Evolutionary conservation across 2,888 invertebrate genomes (phyloP).

Genomic region (Caenorhabditis sinica): DNA sequence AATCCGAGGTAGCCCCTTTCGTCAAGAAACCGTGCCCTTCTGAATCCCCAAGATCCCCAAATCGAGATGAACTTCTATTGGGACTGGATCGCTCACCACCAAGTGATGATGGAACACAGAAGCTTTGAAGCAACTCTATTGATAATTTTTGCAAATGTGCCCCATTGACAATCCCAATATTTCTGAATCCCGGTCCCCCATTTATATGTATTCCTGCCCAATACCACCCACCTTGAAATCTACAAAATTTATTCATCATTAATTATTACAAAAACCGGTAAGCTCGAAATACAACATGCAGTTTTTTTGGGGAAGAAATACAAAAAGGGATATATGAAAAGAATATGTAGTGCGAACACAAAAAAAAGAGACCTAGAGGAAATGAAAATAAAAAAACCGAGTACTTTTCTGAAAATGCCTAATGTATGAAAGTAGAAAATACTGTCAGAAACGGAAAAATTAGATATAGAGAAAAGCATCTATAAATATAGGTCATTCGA

Average conservation of each 20-base stretch:
- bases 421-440: not conserved
- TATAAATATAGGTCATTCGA: conserved; percentile 1
- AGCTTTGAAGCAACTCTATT: no score
- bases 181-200: not conserved
- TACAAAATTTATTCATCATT: conserved; percentile 6
- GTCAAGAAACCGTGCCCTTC: conserved; percentile 20
- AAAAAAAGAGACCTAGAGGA: conserved; percentile 10
- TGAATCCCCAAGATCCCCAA: conserved; percentile 19
- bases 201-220: no score
- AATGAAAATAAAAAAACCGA: not conserved
- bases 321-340: conserved; percentile 47
- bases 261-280: conserved; percentile 34
- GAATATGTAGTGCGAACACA: conserved; percentile 25
- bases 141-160: not conserved
- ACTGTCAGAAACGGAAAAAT: no score
- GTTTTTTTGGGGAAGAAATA: conserved; percentile 3
- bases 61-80: conserved; percentile 34
- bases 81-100: conserved; percentile 34
- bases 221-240: not conserved
- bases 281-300: conserved; percentile 53
- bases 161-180: not conserved
- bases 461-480: not conserved
- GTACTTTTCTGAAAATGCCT: conserved; percentile 8
- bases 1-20: conserved; percentile 16
- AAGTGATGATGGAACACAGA: conserved; percentile 51